Conservation (phyloP, 2,797 vertebrate genomes). For the Australoheros facetus region DNA sequence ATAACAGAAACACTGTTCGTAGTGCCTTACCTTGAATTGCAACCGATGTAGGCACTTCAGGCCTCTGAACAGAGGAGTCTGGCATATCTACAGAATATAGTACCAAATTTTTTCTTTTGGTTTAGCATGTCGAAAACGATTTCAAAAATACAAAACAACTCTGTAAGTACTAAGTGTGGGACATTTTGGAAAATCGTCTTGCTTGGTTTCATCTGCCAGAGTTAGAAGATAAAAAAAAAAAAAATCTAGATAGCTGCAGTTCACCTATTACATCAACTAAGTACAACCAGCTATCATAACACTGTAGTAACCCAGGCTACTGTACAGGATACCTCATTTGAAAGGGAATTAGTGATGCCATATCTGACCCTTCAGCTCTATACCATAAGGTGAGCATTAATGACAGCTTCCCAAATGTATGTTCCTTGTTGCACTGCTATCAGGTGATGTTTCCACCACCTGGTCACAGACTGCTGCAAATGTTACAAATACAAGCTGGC, state of each 20-base stretch:
- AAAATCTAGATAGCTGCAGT: not conserved
- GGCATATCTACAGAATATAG: conserved; percentile 86
- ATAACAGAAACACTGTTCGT: not conserved
- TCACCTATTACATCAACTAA: not conserved
- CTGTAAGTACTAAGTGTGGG: not conserved
- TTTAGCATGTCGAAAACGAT: not conserved
- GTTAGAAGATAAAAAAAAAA: not conserved
- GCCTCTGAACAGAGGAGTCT: conserved; percentile 91
- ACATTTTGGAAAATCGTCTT: conserved; percentile 35
- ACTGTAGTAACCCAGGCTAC: not conserved
- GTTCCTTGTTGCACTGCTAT: no score
- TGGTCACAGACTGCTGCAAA: no score
- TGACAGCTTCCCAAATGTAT: not conserved
- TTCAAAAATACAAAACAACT: not conserved
- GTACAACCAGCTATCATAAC: not conserved
- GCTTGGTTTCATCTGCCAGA: not conserved
- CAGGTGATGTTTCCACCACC: no score
- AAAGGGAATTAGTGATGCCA: not conserved
- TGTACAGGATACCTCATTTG: not conserved
- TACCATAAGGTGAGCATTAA: not conserved
- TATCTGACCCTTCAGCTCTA: not conserved
- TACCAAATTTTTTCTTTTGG: conserved; percentile 18
- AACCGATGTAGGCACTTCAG: conserved; percentile 84
- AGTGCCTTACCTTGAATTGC: conserved; percentile 86
- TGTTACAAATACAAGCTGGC: no score